phyloP scores from a whole-genome alignment of 2,113 vertebrate genomes.

The Mus pahari region DNA sequence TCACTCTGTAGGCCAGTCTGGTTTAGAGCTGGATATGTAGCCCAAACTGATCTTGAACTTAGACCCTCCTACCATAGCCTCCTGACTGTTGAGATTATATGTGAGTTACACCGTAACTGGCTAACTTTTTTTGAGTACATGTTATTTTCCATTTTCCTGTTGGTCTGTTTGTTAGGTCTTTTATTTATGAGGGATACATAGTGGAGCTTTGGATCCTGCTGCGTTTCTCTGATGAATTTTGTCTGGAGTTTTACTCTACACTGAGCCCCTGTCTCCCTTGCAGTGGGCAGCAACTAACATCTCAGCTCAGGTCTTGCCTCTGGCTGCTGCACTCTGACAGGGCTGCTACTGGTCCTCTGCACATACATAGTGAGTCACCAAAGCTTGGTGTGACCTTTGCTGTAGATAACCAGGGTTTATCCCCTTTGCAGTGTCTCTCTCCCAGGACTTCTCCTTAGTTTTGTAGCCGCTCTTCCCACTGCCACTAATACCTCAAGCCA shows the following conservation, averaged over 20 bases:
- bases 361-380: background rate
- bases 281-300: background rate
- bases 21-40: background rate
- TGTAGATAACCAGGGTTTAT: background rate
- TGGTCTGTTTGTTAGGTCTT: background rate
- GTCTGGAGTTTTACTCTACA: background rate
- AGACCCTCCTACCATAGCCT: background rate
- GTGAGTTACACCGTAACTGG: background rate
- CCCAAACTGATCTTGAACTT: background rate
- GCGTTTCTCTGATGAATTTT: slow-evolving; percentile 25
- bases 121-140: background rate
- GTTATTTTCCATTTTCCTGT: slow-evolving; percentile 42
- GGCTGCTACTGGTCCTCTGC: background rate
- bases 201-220: slow-evolving; percentile 37
- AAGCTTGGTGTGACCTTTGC: background rate
- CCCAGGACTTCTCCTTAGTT: background rate
- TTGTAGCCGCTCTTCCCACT: background rate
- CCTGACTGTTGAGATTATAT: background rate
- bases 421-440: background rate
- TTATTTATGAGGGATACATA: background rate
- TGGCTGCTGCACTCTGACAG: background rate
- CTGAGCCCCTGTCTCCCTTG: slow-evolving; percentile 29
- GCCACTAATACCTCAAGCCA: background rate
- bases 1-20: background rate
- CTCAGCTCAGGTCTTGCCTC: background rate